A percentile compares a stretch with the other conserved stretches of the same genome.
Evolutionary conservation across 1,140 invertebrate species (phyloP).

Genomic region (Drosophila malerkotliana): DNA sequence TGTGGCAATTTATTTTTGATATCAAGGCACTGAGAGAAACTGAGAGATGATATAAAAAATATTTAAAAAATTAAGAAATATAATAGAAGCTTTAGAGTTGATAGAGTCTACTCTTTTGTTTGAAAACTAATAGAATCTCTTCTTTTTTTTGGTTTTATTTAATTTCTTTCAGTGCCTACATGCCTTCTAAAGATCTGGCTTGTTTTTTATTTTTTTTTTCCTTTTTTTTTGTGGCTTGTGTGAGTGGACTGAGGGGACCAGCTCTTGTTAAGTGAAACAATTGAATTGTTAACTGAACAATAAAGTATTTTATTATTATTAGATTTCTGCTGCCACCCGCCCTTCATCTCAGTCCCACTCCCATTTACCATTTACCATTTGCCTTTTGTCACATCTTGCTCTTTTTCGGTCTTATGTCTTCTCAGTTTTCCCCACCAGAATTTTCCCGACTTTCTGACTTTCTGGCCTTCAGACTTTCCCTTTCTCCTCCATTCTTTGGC

Average conservation of each 20-base stretch:
- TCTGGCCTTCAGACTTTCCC: background rate
- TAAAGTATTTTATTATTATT: constrained; percentile 82
- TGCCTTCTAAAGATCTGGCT: background rate
- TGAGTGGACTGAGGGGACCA: background rate
- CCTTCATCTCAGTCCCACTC: background rate
- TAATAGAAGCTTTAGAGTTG: no score
- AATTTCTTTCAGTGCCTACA: background rate
- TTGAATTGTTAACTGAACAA: constrained; percentile 81
- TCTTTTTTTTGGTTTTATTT: no score
- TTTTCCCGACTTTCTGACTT: constrained; percentile 7
- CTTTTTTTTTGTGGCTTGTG: constrained; percentile 3
- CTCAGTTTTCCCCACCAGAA: background rate
- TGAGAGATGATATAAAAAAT: no score
- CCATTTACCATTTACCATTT: constrained; percentile 27
- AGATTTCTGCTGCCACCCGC: constrained; percentile 65
- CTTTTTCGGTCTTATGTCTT: background rate
- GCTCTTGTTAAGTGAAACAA: constrained; percentile 79
- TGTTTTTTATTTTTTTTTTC: constrained; percentile 4
- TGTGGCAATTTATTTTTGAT: constrained; percentile 65
- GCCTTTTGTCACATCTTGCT: constrained; percentile 51
- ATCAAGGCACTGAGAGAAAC: constrained; percentile 4
- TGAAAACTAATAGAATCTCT: no score
- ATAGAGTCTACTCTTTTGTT: no score
- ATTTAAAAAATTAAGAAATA: no score
- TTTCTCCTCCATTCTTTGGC: background rate